Conservation (phyloP, 2,113 vertebrate species). For the Loxodonta africana region DNA sequence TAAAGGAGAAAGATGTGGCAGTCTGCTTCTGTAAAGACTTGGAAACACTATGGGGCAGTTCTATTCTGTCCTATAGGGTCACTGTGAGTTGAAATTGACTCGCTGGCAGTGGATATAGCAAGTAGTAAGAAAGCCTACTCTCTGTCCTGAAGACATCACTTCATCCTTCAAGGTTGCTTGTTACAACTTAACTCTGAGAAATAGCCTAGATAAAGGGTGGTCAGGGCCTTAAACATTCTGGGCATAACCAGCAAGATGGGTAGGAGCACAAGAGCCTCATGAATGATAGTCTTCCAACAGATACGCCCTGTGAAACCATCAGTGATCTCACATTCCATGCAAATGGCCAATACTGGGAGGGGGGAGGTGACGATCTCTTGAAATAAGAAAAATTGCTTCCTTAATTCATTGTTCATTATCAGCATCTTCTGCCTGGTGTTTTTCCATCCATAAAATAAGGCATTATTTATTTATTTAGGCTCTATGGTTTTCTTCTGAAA, state of each 20-base stretch:
- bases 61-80: neutral
- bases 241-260: neutral
- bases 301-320: neutral
- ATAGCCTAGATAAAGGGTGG: neutral
- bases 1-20: neutral
- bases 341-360: neutral
- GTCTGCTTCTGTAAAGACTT: neutral
- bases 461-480: constrained; percentile 43
- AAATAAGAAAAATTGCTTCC: constrained; percentile 29
- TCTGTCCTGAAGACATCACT: neutral
- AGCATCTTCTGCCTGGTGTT: constrained; percentile 41
- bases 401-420: constrained; percentile 54
- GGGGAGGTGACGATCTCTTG: neutral
- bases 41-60: neutral
- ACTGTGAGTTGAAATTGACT: neutral
- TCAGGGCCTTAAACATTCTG: neutral
- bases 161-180: constrained; percentile 1
- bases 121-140: neutral
- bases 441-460: constrained; percentile 38
- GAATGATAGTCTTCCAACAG: neutral
- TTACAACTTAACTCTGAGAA: neutral
- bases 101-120: neutral
- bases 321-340: neutral
- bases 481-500: constrained; percentile 59
- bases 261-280: neutral